Percentiles rank a stretch among this genome's conserved stretches.
Conservation (phyloP, 2,113 vertebrate species). For the Gorilla gorilla region DNA sequence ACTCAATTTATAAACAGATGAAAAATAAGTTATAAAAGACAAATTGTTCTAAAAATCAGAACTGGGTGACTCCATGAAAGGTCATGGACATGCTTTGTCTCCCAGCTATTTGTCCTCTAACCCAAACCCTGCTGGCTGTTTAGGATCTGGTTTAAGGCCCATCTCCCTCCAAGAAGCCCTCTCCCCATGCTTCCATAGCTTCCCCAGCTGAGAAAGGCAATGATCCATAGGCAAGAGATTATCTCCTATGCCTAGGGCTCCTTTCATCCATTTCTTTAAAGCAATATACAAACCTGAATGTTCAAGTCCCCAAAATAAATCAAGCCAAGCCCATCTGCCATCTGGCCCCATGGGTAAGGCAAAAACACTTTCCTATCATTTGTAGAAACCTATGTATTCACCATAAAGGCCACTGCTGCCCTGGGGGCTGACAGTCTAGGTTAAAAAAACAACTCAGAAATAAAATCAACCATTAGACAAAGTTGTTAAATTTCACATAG, state of each 20-base stretch:
- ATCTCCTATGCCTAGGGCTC: not conserved
- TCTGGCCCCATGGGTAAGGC: conserved; percentile 15
- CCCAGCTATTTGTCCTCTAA: not conserved
- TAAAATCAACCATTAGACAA: conserved; percentile 43
- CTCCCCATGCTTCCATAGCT: not conserved
- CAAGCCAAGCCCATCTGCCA: conserved; percentile 44
- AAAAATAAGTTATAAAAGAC: conserved; percentile 8
- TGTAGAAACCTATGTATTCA: conserved; percentile 12
- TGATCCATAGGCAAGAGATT: not conserved
- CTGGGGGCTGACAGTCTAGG: not conserved
- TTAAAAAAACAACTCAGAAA: conserved; percentile 45
- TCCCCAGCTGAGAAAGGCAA: not conserved
- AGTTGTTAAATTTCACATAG: conserved; percentile 26
- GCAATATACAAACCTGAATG: not conserved
- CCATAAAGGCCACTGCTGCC: conserved; percentile 42
- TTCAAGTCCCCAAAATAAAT: conserved; percentile 41
- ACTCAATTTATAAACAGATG: not conserved
- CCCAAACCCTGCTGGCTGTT: not conserved
- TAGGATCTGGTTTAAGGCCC: not conserved
- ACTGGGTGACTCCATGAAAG: not conserved
- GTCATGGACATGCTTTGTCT: not conserved
- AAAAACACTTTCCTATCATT: not conserved
- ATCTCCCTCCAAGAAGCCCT: not conserved
- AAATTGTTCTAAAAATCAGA: not conserved
- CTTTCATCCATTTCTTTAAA: not conserved